Conservation (phyloP, 2,797 vertebrate genomes). For the Poeciliopsis turneri region DNA sequence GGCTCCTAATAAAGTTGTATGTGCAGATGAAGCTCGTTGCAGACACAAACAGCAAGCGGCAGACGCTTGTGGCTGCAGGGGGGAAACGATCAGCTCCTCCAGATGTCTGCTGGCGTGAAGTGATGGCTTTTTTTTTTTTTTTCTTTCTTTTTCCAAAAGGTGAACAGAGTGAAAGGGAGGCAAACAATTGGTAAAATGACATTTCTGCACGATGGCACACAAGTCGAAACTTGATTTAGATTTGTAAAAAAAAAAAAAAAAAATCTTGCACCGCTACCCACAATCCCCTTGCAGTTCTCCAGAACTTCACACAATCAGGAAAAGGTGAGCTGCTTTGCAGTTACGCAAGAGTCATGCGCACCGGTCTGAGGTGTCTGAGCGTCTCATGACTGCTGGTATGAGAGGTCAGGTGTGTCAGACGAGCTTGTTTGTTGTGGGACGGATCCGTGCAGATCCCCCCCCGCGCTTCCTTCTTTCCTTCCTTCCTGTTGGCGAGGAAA, state of each 20-base stretch:
- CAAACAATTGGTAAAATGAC: not conserved
- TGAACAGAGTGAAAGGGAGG: not conserved
- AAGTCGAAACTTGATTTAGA: not conserved
- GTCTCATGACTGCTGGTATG: constrained; percentile 46
- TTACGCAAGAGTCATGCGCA: constrained; percentile 54
- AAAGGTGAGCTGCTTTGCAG: constrained; percentile 17
- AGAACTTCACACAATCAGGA: not conserved
- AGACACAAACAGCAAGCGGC: constrained; percentile 21
- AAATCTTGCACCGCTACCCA: not conserved
- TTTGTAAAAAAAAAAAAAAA: not conserved
- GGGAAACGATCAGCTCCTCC: constrained; percentile 11
- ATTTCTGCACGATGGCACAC: not conserved
- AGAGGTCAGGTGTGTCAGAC: constrained; percentile 33
- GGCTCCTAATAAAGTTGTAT: constrained; percentile 19
- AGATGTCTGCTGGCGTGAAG: constrained; percentile 21
- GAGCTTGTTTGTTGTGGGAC: constrained; percentile 54
- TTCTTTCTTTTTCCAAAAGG: constrained; percentile 18
- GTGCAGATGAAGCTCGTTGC: not conserved
- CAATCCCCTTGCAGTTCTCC: not conserved
- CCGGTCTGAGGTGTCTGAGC: constrained; percentile 14
- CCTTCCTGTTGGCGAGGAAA: constrained; percentile 15
- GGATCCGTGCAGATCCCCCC: constrained; percentile 16
- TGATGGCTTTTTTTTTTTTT: not conserved
- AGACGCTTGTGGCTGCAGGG: constrained; percentile 8
- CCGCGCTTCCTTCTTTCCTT: not conserved